Conservation (phyloP, 2,888 invertebrate genomes). For the Stenoptilia bipunctidactyla region DNA sequence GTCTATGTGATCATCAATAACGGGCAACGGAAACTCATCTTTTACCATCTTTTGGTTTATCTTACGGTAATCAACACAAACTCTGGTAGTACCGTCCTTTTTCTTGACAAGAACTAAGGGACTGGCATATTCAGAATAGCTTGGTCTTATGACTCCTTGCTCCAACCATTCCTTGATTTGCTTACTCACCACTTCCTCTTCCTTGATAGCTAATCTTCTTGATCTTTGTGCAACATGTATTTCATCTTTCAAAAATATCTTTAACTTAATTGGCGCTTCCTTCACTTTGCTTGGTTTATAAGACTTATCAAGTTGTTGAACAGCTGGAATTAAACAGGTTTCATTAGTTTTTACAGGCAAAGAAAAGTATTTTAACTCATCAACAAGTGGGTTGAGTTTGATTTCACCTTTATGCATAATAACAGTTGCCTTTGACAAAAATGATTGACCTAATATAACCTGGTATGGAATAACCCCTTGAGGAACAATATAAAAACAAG, state of each 20-base stretch:
- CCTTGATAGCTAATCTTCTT: slow-evolving; percentile 3
- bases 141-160: slow-evolving; percentile 2
- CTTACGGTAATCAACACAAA: slow-evolving; percentile 15
- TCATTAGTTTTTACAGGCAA: no score
- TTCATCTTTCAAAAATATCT: no score
- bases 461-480: no score
- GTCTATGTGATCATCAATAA: slow-evolving; percentile 10
- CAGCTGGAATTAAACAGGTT: no score
- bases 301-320: background rate
- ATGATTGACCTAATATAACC: no score
- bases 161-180: slow-evolving; percentile 7
- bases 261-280: slow-evolving; percentile 10
- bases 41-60: slow-evolving; percentile 14
- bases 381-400: no score
- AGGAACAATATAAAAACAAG: no score
- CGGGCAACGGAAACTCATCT: slow-evolving; percentile 13
- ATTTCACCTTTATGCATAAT: no score
- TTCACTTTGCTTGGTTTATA: background rate
- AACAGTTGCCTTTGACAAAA: no score
- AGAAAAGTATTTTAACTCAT: no score
- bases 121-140: slow-evolving; percentile 4
- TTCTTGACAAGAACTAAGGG: slow-evolving; percentile 14
- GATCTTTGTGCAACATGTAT: slow-evolving; percentile 9
- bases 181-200: slow-evolving; percentile 7
- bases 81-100: slow-evolving; percentile 11